These are phyloP conservation scores for Camponotus floridanus DNA, from an alignment of 1,140 invertebrate species.

Conservation along the genomic window DNA sequence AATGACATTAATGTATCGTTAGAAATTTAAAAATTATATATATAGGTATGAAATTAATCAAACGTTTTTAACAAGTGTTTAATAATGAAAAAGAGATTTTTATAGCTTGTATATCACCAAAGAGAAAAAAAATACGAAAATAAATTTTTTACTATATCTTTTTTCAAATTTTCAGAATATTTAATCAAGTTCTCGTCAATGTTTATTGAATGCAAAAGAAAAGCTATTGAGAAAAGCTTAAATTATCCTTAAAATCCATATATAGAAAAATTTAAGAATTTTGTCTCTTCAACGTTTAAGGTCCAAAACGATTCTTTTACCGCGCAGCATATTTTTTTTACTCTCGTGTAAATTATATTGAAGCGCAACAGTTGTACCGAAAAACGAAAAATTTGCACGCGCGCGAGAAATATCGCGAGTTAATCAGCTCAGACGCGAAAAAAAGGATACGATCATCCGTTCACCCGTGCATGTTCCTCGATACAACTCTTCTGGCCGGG, in stretches of 20 bases:
- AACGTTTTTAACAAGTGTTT: too few species aligned
- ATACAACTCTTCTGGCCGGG: constrained; percentile 12
- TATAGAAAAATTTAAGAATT: not conserved
- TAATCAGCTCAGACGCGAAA: constrained; percentile 31
- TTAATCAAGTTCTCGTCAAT: too few species aligned
- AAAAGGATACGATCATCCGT: constrained; percentile 12
- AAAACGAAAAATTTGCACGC: not conserved
- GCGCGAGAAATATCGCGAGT: not conserved
- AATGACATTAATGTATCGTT: too few species aligned
- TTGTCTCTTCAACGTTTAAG: not conserved
- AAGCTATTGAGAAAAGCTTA: not conserved
- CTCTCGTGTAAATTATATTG: constrained; percentile 6
- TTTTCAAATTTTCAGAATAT: too few species aligned
- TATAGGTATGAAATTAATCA: too few species aligned
- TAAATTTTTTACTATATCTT: too few species aligned
- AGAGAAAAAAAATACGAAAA: too few species aligned
- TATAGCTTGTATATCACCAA: too few species aligned
- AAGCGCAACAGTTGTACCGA: constrained; percentile 2
- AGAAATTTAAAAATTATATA: not conserved
- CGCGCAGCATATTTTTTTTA: not conserved
- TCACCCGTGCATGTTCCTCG: constrained; percentile 40
- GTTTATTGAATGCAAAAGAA: too few species aligned
- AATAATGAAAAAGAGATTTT: too few species aligned
- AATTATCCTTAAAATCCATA: not conserved
- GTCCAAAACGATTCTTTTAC: not conserved